These are phyloP conservation scores for Syrphus vitripennis DNA, from an alignment of 2,888 invertebrate species.

Conservation along the genomic window DNA sequence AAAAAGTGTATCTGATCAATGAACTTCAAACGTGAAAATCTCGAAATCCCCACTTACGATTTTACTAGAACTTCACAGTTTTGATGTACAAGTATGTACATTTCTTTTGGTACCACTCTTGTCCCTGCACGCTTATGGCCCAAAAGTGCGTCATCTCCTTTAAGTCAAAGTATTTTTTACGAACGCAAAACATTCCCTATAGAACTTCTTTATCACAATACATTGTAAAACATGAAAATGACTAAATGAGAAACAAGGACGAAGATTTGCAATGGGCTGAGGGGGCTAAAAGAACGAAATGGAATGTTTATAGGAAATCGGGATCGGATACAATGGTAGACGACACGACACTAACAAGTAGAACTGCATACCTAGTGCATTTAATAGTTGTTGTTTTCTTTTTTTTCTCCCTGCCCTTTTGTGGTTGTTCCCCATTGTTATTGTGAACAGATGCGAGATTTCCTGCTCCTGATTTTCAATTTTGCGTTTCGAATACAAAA, in stretches of 20 bases:
- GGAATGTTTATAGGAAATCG: not conserved
- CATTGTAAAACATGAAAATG: not conserved
- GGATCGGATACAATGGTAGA: slow-evolving; percentile 14
- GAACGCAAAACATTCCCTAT: not conserved
- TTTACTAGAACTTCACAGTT: no score
- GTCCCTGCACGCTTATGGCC: no score
- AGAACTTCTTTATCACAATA: not conserved
- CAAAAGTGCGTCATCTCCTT: no score
- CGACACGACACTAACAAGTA: slow-evolving; percentile 27
- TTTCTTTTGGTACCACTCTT: no score
- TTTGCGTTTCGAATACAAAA: slow-evolving; percentile 37
- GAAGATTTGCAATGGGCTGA: not conserved
- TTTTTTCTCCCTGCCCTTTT: not conserved
- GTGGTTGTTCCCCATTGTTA: slow-evolving; percentile 31
- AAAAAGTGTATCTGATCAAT: no score
- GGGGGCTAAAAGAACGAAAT: not conserved
- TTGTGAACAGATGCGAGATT: slow-evolving; percentile 44
- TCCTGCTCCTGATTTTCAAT: slow-evolving; percentile 58
- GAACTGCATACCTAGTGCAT: slow-evolving; percentile 10
- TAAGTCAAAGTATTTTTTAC: no score
- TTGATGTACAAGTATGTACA: no score
- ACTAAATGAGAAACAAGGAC: not conserved
- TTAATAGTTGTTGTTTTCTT: not conserved
- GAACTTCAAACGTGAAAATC: no score
- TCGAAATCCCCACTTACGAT: no score